Conservation (phyloP, 2,797 vertebrate genomes). For the Myotis planiceps region DNA sequence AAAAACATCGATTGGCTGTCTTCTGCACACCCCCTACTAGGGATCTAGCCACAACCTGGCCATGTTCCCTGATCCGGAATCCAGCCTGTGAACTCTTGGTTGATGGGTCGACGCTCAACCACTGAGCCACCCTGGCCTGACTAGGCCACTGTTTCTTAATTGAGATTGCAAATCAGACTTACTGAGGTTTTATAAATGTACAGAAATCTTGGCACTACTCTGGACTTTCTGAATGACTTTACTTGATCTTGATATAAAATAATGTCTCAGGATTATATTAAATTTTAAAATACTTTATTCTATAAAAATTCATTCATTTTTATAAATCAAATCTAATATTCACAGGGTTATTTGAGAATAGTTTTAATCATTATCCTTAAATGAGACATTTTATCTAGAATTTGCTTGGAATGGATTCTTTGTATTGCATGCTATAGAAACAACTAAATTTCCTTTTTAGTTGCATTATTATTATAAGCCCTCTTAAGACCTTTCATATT, state of each 20-base stretch:
- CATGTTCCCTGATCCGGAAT: too few relatives aligned
- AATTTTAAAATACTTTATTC: background rate
- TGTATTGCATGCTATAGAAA: background rate
- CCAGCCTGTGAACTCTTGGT: too few relatives aligned
- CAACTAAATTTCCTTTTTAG: background rate
- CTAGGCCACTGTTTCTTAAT: background rate
- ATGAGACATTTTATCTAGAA: constrained; percentile 37
- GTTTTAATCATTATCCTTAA: constrained; percentile 16
- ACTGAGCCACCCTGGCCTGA: background rate
- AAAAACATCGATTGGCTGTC: too few relatives aligned
- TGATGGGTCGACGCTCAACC: background rate
- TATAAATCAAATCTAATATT: background rate
- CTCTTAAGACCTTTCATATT: constrained; percentile 27
- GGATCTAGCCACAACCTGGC: too few relatives aligned
- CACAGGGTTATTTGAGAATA: constrained; percentile 9
- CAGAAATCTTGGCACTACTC: background rate
- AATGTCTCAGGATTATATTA: background rate
- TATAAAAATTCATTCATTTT: constrained; percentile 41
- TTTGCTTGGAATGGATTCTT: background rate
- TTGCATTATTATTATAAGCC: background rate
- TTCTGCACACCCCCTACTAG: too few relatives aligned
- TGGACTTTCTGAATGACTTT: constrained; percentile 8
- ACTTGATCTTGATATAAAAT: constrained; percentile 31
- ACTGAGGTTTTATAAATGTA: background rate
- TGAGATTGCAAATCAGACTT: constrained; percentile 28